Evolutionary conservation across 2,113 vertebrate species (phyloP), one percentile per base, ranked within the genome.

Genomic region (Lipophrys pholis): DNA sequence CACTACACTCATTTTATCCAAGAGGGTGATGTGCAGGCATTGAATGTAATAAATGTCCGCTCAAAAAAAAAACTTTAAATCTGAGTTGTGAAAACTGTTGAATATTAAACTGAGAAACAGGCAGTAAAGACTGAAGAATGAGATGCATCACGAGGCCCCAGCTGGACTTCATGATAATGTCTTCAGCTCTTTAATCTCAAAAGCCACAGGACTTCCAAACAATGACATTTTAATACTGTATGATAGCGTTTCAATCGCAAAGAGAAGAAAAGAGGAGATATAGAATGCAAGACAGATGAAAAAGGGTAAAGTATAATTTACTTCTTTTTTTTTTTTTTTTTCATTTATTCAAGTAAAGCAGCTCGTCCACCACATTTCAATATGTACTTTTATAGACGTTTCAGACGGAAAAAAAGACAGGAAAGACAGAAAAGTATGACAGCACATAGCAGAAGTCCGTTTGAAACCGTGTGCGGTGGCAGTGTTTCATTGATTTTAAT

Each of bases 401-500:
- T 84, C 66, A 75, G 62, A 79, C 57, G 17, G 69, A 30, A 58
- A 60, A 71, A 74, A 54, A 67, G 65, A 52, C 48, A 54, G 66
- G 16, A 61, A 53, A 62, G 14, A 76, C n/a, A 65, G 67, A 45
- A 71, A 83, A 88, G 62, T 77, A 50, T 68, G 80, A 68, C 63
- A 71, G 75, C 82, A 61, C 52, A 48, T 43, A 36, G 67, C 74
- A 57, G 46, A 61, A 73, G 72, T 76, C 81, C 21, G 70, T 86
- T 86, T 84, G 78, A 88, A 90, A 81, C 55, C 82, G 76, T 50
- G 55, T 59, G 73, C 67, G 55, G 64, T 69, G 78, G 80, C 82
- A 71, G 81, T 41, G 17, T 78, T 82, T 82, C 78, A 85, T 86
- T 86, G 86, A 89, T 85, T 85, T 87, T 90, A 91, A 90, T 88